Evolutionary conservation across 2,888 invertebrate species (phyloP).

Genomic region (Tiliacea citrago): DNA sequence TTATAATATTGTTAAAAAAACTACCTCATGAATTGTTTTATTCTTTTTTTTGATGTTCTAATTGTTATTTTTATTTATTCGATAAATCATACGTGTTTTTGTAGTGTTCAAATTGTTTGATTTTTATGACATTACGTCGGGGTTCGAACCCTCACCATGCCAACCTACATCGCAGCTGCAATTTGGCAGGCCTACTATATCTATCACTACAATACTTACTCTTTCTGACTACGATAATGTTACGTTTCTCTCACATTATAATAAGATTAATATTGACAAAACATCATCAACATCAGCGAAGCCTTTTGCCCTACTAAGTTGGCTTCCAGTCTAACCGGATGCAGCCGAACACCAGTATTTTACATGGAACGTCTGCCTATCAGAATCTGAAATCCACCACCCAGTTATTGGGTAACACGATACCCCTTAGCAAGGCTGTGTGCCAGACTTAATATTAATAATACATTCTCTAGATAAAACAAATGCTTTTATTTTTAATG

Average conservation of each 20-base stretch:
- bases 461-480: constrained; percentile 1
- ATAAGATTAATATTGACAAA: background rate
- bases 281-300: background rate
- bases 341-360: background rate
- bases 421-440: background rate
- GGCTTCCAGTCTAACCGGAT: background rate
- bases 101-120: too few species aligned
- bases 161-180: too few species aligned
- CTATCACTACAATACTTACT: background rate
- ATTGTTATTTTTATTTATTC: too few species aligned
- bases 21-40: too few species aligned
- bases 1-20: too few species aligned
- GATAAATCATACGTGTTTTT: too few species aligned
- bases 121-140: too few species aligned
- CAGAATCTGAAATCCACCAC: background rate
- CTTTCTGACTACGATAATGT: background rate
- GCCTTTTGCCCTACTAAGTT: too few species aligned
- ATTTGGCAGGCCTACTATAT: too few species aligned
- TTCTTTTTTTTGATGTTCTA: too few species aligned
- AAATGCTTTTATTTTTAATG: constrained; percentile 10
- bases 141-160: too few species aligned
- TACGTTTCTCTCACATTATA: background rate
- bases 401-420: background rate
- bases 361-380: background rate
- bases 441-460: background rate